These are phyloP conservation scores for Hydrochoerus hydrochaeris DNA, from an alignment of 2,113 vertebrate species.

Conservation along the genomic window DNA sequence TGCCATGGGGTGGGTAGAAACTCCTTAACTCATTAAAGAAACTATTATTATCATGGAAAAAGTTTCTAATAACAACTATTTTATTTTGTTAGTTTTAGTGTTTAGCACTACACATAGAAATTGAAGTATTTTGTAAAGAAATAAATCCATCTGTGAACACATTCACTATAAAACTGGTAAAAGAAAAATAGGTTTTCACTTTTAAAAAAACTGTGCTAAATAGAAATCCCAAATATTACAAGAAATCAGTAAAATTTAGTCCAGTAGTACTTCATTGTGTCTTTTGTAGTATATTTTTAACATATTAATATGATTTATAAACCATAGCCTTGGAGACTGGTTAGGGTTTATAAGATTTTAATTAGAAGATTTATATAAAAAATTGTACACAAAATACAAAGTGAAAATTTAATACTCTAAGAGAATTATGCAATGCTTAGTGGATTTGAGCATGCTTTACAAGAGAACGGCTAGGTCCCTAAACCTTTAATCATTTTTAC, in stretches of 20 bases:
- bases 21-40: neutral
- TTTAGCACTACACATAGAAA: neutral
- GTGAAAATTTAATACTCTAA: neutral
- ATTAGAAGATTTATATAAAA: neutral
- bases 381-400: neutral
- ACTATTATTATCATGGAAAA: neutral
- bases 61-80: neutral
- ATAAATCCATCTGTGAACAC: neutral
- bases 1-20: neutral
- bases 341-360: neutral
- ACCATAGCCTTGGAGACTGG: neutral
- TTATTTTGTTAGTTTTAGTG: neutral
- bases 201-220: neutral
- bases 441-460: neutral
- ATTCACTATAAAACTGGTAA: neutral
- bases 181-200: conserved; percentile 51
- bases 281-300: neutral
- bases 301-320: neutral
- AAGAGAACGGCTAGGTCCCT: neutral
- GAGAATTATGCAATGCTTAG: neutral
- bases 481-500: neutral
- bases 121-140: neutral
- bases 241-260: neutral
- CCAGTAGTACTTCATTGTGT: neutral
- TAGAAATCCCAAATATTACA: neutral